Evolutionary conservation across 2,888 invertebrate genomes (phyloP), one percentile per base, ranked within the genome.

Genomic region (Lasioglossum marginatum): DNA sequence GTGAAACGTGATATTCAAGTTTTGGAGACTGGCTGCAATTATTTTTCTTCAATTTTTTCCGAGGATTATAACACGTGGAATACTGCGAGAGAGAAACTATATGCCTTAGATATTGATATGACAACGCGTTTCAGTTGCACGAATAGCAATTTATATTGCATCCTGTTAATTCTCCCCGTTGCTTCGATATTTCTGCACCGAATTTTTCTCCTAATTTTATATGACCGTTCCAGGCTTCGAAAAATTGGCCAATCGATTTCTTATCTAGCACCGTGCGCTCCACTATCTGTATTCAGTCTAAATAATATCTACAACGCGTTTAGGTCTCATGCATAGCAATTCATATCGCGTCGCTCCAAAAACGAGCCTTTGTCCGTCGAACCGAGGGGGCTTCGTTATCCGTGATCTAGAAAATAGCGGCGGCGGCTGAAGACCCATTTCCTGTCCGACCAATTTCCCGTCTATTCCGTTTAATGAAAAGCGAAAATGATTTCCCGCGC

Each of bases 381-480:
- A 48, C 37, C 63, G n/a, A 19, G 60, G 34, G 63, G 48, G 77
- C 63, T 81, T 87, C 82, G 85, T 87, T 87, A 83, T 85, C 37
- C 34, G 31, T 45, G 48, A 79, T 85, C 63, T 60, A 14, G 40
- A 78, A 83, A 76, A 34, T 34, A 16, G 37, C 43, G 31, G 10
- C 19, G 23, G 37, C 43, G 31, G 14, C 16, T 23, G 14, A 40
- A 43, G 16, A 57, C 23, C 43, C 48, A 37, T 76, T 34, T 19
- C 70, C 19, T 27, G 16, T 45, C 14, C 45, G 37, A 27, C 12
- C 31, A 63, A 63, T 63, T 63, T 63, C 27, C 31, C 31, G 31
- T 63, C 63, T 63, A 19, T 31, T 63, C 23, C 43, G 3, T 12
- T 57, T 43, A 40, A 70, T n/a, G 8, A 43, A 23, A 27, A 37